phyloP scores from a whole-genome alignment of 1,140 invertebrate species.

The Oncopeltus fasciatus region DNA sequence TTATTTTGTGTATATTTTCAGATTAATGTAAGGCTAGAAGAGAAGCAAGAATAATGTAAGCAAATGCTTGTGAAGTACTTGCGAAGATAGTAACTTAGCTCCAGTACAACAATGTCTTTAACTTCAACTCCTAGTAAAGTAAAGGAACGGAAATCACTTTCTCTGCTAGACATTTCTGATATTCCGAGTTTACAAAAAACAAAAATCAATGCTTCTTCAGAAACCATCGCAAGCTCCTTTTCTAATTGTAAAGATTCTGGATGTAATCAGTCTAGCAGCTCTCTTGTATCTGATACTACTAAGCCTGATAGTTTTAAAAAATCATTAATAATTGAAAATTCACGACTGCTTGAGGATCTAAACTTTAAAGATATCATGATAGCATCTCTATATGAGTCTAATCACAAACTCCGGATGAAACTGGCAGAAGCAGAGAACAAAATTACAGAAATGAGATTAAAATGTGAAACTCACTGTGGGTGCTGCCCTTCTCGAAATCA shows the following conservation, averaged over 20 bases:
- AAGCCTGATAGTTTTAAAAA: background rate
- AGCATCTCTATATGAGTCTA: background rate
- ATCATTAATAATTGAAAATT: background rate
- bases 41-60: too few relatives aligned
- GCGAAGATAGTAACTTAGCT: too few relatives aligned
- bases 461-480: background rate
- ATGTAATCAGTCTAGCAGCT: background rate
- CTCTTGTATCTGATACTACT: background rate
- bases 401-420: background rate
- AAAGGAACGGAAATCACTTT: background rate
- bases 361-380: constrained; percentile 6
- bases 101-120: too few relatives aligned
- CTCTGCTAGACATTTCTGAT: constrained; percentile 3
- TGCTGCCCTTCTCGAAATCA: background rate
- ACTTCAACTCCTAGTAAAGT: background rate
- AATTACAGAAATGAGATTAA: background rate
- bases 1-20: too few relatives aligned
- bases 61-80: too few relatives aligned
- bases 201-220: background rate
- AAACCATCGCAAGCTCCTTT: background rate
- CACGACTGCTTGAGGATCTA: background rate
- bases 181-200: background rate
- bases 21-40: too few relatives aligned
- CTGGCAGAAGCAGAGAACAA: background rate
- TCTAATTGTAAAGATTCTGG: background rate